These are phyloP conservation scores for Alexandromys fortis DNA, from an alignment of 2,113 vertebrate species.

Conservation along the genomic window DNA sequence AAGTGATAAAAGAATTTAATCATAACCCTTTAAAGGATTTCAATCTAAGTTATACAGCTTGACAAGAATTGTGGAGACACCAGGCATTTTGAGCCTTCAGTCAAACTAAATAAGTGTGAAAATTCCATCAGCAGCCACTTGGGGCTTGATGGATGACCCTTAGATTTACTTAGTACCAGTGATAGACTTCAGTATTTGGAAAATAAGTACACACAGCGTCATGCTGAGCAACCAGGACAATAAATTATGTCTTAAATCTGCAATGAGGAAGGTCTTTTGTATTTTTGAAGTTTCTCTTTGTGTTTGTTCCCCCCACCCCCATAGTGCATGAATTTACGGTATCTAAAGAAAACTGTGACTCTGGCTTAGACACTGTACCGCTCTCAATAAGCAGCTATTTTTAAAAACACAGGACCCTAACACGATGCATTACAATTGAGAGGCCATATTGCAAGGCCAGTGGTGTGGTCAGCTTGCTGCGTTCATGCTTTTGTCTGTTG, in stretches of 20 bases:
- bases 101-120: constrained; percentile 67
- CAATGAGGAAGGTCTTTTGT: background rate
- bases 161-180: constrained; percentile 52
- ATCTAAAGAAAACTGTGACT: constrained; percentile 12
- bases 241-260: background rate
- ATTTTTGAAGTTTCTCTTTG: constrained; percentile 37
- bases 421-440: constrained; percentile 11
- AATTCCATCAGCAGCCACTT: constrained; percentile 66
- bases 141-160: constrained; percentile 50
- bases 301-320: background rate
- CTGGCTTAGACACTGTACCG: constrained; percentile 37
- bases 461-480: background rate
- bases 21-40: background rate
- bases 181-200: constrained; percentile 42
- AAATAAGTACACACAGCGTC: constrained; percentile 44
- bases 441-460: background rate
- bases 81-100: constrained; percentile 43
- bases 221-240: background rate
- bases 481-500: background rate
- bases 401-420: background rate
- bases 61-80: constrained; percentile 5
- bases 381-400: background rate
- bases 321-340: background rate
- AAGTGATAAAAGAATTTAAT: background rate
- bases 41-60: constrained; percentile 37